Percentiles rank a stretch among this genome's conserved stretches.
phyloP scores from a whole-genome alignment of 2,888 invertebrate genomes.

The Drosophila maculinotata region DNA sequence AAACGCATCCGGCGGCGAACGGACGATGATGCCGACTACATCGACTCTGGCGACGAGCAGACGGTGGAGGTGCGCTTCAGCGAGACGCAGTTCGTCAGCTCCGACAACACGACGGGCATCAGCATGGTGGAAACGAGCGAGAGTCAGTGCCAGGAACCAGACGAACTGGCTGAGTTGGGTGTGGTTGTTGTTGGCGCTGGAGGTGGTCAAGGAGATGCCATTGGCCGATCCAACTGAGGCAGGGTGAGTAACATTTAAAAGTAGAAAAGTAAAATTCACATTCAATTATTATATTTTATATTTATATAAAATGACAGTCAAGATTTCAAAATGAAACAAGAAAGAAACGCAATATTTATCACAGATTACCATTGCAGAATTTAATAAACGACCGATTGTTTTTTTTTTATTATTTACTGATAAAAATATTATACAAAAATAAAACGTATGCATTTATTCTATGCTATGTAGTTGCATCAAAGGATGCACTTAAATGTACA shows the following conservation, averaged over 20 bases:
- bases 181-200: conserved; percentile 30
- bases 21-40: conserved; percentile 72
- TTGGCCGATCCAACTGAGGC: conserved; percentile 76
- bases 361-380: too few relatives aligned
- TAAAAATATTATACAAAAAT: too few relatives aligned
- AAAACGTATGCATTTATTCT: too few relatives aligned
- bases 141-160: conserved; percentile 51
- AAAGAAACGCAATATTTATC: too few relatives aligned
- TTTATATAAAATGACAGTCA: too few relatives aligned
- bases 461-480: too few relatives aligned
- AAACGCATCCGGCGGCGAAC: conserved; percentile 52
- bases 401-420: too few relatives aligned
- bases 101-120: conserved; percentile 82
- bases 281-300: not conserved
- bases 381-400: too few relatives aligned
- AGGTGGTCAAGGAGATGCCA: conserved; percentile 9
- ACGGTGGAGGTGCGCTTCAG: conserved; percentile 83
- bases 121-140: conserved; percentile 78
- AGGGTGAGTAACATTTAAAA: conserved; percentile 76
- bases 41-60: conserved; percentile 82
- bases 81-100: conserved; percentile 84
- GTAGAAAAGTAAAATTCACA: too few relatives aligned
- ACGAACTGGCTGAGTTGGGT: conserved; percentile 46
- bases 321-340: too few relatives aligned
- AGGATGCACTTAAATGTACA: too few relatives aligned